Evolutionary conservation across 2,113 vertebrate genomes (phyloP).

Genomic region (Hypanus sabinus): DNA sequence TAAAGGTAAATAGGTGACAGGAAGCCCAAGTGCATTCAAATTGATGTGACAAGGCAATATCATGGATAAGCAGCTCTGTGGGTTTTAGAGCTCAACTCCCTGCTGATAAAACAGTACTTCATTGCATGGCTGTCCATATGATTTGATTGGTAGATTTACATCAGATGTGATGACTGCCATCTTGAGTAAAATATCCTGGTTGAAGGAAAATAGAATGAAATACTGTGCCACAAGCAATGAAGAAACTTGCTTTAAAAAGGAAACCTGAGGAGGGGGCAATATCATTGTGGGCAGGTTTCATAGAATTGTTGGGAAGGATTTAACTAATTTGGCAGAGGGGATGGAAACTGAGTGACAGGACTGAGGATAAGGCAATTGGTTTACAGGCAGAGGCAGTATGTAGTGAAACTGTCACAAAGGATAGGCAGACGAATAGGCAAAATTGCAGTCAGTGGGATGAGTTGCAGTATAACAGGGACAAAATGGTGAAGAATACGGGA

Average conservation of each 20-base stretch:
- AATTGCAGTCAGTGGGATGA: too few species aligned
- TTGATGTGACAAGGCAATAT: background rate
- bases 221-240: background rate
- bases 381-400: too few species aligned
- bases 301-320: too few species aligned
- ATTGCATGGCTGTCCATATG: background rate
- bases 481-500: too few species aligned
- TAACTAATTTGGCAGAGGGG: too few species aligned
- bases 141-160: background rate
- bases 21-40: background rate
- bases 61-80: background rate
- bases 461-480: too few species aligned
- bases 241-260: background rate
- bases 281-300: too few species aligned
- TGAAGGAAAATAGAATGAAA: background rate
- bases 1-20: background rate
- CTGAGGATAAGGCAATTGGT: too few species aligned
- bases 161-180: background rate
- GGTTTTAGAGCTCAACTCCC: background rate
- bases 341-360: too few species aligned
- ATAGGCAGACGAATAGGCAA: too few species aligned
- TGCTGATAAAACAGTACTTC: background rate
- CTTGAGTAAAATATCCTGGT: background rate
- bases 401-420: too few species aligned
- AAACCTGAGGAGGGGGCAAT: background rate